A percentile compares a stretch with the other conserved stretches of the same genome.
phyloP scores from a whole-genome alignment of 2,888 invertebrate species.

The Andricus curvator region DNA sequence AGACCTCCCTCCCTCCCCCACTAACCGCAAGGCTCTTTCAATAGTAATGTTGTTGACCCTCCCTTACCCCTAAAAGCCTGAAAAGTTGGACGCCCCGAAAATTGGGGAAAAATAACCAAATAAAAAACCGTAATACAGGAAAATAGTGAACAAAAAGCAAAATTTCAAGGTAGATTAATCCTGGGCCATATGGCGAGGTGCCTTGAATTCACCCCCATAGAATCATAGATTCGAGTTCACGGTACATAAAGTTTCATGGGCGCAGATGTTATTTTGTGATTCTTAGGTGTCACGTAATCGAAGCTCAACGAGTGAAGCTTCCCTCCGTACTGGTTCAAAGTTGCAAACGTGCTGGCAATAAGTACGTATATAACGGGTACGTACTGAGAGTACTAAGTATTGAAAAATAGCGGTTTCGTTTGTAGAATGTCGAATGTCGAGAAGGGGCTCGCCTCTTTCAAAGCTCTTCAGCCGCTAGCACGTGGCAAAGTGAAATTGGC shows the following conservation, averaged over 20 bases:
- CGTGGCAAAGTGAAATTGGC: slow-evolving; percentile 35
- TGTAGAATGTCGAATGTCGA: slow-evolving; percentile 30
- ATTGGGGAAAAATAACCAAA: not conserved
- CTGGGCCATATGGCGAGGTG: not conserved
- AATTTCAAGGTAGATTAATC: slow-evolving; percentile 11
- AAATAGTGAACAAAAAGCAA: not conserved
- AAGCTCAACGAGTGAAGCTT: slow-evolving; percentile 27
- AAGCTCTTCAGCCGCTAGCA: slow-evolving; percentile 28
- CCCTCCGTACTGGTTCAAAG: slow-evolving; percentile 18
- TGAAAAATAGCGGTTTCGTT: slow-evolving; percentile 40
- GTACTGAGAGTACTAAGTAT: slow-evolving; percentile 4
- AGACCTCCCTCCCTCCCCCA: too few species aligned
- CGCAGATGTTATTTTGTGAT: slow-evolving; percentile 36
- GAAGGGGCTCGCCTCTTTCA: slow-evolving; percentile 33
- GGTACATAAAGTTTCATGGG: slow-evolving; percentile 37
- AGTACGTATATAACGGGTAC: slow-evolving; percentile 25
- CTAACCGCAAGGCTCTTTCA: too few species aligned
- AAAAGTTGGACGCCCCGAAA: not conserved
- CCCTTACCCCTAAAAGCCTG: too few species aligned
- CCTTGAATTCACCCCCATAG: not conserved
- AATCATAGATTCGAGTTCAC: slow-evolving; percentile 22
- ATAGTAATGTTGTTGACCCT: too few species aligned
- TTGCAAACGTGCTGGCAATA: slow-evolving; percentile 37
- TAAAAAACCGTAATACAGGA: not conserved
- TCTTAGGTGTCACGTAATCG: slow-evolving; percentile 30